Evolutionary conservation across 1,140 invertebrate genomes (phyloP).

Genomic region (Brachionus rotundiformis): DNA sequence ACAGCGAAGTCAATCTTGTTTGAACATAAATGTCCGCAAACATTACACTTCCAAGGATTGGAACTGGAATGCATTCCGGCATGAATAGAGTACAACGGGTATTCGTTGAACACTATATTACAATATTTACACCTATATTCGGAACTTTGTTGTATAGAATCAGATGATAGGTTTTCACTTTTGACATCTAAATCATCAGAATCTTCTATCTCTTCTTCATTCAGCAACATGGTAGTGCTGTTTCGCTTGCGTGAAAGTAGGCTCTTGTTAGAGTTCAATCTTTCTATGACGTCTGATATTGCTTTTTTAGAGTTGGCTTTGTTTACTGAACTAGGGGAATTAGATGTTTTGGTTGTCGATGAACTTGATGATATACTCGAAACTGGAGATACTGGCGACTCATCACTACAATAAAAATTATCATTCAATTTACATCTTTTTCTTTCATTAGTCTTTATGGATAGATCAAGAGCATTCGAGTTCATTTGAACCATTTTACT

Average conservation of each 20-base stretch:
- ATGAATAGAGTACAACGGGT: constrained; percentile 49
- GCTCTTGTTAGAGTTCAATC: constrained; percentile 9
- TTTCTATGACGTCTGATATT: constrained; percentile 38
- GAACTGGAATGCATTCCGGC: constrained; percentile 39
- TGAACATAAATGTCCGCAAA: constrained; percentile 38
- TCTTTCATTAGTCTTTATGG: constrained; percentile 28
- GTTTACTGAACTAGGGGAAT: constrained; percentile 8
- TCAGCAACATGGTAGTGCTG: not conserved
- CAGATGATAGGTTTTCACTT: not conserved
- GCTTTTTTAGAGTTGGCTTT: constrained; percentile 37
- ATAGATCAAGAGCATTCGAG: constrained; percentile 19
- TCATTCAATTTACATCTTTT: constrained; percentile 40
- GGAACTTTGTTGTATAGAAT: not conserved
- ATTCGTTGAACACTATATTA: constrained; percentile 46
- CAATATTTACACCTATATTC: constrained; percentile 49
- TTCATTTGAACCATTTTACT: not conserved
- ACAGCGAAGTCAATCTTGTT: constrained; percentile 50
- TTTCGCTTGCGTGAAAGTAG: not conserved
- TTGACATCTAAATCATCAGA: not conserved
- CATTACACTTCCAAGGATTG: constrained; percentile 50
- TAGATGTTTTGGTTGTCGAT: constrained; percentile 34
- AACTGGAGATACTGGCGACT: constrained; percentile 41
- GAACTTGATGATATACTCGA: constrained; percentile 44
- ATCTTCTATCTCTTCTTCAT: constrained; percentile 21
- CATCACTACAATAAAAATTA: constrained; percentile 37